Conservation (phyloP, 2,113 vertebrate genomes). For the Apodemus speciosus region DNA sequence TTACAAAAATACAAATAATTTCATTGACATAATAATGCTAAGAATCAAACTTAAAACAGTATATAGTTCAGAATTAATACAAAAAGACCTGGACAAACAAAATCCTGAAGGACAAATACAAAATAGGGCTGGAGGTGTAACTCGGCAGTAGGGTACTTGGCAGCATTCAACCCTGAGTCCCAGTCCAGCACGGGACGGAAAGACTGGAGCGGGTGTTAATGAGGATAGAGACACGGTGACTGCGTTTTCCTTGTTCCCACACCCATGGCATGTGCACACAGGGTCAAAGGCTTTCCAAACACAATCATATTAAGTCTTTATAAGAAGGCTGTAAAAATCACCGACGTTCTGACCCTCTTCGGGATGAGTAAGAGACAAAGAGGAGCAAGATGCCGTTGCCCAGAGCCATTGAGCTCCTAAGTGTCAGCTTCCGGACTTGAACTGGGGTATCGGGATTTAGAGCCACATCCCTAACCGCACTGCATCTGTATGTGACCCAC, state of each 20-base stretch:
- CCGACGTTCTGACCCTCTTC: not conserved
- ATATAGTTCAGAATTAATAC: not conserved
- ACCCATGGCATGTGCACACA: too few relatives aligned
- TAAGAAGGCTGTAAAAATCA: not conserved
- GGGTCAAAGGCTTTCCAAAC: not conserved
- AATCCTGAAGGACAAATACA: not conserved
- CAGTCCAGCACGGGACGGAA: not conserved
- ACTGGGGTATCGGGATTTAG: not conserved
- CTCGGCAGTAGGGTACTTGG: too few relatives aligned
- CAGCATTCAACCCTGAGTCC: not conserved
- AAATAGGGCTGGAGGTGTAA: not conserved
- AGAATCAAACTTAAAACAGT: not conserved
- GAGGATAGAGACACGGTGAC: not conserved
- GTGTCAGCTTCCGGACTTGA: not conserved
- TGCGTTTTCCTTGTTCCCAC: not conserved
- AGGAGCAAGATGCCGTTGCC: not conserved
- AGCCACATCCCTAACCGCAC: not conserved
- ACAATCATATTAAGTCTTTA: not conserved
- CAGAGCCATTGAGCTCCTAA: not conserved
- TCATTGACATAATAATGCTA: not conserved
- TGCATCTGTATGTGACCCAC: not conserved
- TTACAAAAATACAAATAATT: not conserved
- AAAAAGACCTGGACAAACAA: not conserved
- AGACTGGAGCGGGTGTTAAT: not conserved
- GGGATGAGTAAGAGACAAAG: not conserved